These are phyloP conservation scores for Pseudomyrmex gracilis DNA, from an alignment of 1,140 invertebrate species.

Conservation along the genomic window DNA sequence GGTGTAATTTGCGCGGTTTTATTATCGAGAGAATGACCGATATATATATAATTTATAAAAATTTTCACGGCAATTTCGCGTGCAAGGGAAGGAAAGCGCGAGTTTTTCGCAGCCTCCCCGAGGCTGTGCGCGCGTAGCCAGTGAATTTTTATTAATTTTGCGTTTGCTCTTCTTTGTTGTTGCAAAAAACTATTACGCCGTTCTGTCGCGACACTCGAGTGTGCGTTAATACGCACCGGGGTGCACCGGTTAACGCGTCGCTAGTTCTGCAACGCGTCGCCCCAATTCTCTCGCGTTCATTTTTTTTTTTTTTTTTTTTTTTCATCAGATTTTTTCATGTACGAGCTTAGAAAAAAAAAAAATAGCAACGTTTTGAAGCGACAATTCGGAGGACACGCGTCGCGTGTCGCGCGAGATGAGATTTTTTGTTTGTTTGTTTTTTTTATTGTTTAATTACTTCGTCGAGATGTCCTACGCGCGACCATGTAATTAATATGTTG, in stretches of 20 bases:
- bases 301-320: no score
- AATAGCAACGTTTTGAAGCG: no score
- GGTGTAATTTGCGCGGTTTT: no score
- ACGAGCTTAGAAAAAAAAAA: background rate
- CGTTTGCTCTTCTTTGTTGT: background rate
- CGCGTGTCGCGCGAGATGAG: no score
- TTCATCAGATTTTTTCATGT: background rate
- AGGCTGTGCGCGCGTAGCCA: background rate
- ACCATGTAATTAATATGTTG: no score
- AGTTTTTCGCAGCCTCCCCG: background rate
- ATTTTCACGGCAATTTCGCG: constrained; percentile 39
- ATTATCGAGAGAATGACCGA: no score
- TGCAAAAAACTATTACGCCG: background rate
- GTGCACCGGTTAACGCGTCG: constrained; percentile 25
- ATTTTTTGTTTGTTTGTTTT: no score
- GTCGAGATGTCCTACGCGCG: no score
- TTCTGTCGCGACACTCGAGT: constrained; percentile 21
- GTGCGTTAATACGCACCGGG: background rate
- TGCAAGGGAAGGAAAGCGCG: background rate
- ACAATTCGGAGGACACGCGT: no score
- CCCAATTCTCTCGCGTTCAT: background rate
- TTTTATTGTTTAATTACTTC: no score
- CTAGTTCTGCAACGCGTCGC: background rate
- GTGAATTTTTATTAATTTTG: constrained; percentile 52
- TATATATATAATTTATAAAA: constrained; percentile 62